Conservation (phyloP, 1,140 invertebrate genomes). For the Zaprionus camerounensis region DNA sequence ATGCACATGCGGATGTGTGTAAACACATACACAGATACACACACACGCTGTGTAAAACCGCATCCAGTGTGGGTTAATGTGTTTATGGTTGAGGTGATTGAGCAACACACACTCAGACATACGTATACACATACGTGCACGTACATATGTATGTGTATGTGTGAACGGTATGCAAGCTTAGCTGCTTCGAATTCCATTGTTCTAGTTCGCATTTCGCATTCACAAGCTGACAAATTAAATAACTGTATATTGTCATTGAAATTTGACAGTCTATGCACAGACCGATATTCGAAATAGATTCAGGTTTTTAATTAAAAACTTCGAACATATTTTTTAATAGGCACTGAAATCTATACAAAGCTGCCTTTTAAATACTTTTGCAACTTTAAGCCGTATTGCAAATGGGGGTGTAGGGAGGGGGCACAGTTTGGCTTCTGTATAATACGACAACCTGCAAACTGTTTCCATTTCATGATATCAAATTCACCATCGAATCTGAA, state of each 20-base stretch:
- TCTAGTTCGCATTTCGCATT: conserved; percentile 21
- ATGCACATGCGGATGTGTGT: neutral
- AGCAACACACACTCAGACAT: neutral
- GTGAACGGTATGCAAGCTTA: neutral
- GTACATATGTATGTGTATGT: neutral
- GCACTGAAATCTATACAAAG: neutral
- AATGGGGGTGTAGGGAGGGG: neutral
- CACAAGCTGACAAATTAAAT: neutral
- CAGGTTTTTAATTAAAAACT: conserved; percentile 6
- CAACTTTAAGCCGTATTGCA: neutral
- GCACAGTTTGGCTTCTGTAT: neutral
- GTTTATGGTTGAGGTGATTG: conserved; percentile 43
- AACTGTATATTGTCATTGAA: conserved; percentile 2
- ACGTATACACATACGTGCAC: neutral
- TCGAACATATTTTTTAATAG: conserved; percentile 3
- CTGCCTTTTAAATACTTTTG: neutral
- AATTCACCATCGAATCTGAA: neutral
- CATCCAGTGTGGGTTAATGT: conserved; percentile 46
- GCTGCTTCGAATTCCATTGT: conserved; percentile 27
- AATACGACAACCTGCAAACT: neutral
- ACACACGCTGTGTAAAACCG: conserved; percentile 28
- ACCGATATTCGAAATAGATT: conserved; percentile 1
- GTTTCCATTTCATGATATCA: neutral
- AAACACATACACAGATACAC: conserved; percentile 14
- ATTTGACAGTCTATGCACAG: neutral